These are phyloP conservation scores for Contarinia nasturtii DNA, from an alignment of 1,140 invertebrate genomes.

Conservation along the genomic window DNA sequence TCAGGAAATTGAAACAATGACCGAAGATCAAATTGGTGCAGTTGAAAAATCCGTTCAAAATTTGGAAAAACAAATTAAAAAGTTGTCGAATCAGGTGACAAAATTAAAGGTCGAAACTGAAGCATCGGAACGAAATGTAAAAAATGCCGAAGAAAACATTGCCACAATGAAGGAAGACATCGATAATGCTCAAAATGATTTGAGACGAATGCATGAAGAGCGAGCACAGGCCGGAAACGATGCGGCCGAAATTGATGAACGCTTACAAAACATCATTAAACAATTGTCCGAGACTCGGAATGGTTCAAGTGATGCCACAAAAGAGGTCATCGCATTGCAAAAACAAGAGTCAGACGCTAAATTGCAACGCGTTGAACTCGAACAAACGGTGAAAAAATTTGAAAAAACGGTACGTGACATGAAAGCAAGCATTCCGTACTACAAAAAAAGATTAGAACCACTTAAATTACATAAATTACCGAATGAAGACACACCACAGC, in stretches of 20 bases:
- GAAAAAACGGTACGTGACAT: slow-evolving; percentile 44
- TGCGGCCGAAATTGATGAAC: slow-evolving; percentile 25
- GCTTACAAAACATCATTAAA: slow-evolving; percentile 23
- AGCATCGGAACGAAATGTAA: slow-evolving; percentile 57
- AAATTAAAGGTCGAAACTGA: slow-evolving; percentile 66
- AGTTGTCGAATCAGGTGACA: slow-evolving; percentile 47
- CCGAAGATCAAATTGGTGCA: slow-evolving; percentile 44
- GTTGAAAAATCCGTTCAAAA: slow-evolving; percentile 52
- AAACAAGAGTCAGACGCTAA: slow-evolving; percentile 47
- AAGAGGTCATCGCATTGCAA: slow-evolving; percentile 36
- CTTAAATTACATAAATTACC: slow-evolving; percentile 54
- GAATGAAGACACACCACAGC: slow-evolving; percentile 26
- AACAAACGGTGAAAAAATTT: slow-evolving; percentile 49
- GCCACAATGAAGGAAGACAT: slow-evolving; percentile 52
- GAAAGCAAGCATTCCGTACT: slow-evolving; percentile 30
- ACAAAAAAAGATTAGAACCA: slow-evolving; percentile 30
- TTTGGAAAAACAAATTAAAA: slow-evolving; percentile 45
- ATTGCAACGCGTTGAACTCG: slow-evolving; percentile 48
- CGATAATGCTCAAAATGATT: slow-evolving; percentile 33
- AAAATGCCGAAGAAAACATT: slow-evolving; percentile 50
- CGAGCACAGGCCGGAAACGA: slow-evolving; percentile 34
- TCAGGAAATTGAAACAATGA: slow-evolving; percentile 56
- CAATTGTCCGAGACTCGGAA: slow-evolving; percentile 29
- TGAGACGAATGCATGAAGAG: slow-evolving; percentile 37
- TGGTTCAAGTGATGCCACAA: slow-evolving; percentile 33